Evolutionary conservation across 2,797 vertebrate genomes (phyloP).

Genomic region (Prunella strophiata): DNA sequence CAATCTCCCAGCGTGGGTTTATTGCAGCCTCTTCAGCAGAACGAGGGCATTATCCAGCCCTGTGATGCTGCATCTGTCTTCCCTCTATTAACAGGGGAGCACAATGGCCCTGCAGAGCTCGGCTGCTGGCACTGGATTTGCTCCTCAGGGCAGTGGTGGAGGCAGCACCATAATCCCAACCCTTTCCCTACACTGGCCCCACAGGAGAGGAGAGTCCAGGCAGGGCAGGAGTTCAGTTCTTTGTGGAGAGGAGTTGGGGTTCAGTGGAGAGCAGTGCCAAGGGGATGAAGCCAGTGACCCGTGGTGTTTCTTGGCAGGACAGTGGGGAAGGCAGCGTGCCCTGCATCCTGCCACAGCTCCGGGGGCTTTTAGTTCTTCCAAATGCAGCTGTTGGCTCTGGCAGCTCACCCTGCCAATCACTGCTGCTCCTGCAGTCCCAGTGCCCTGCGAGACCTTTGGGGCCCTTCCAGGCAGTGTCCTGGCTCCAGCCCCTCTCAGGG

Average conservation of each 20-base stretch:
- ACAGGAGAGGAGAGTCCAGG: neutral
- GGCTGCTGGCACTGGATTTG: neutral
- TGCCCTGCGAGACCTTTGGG: fast-evolving
- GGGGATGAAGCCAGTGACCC: fast-evolving
- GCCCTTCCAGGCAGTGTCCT: neutral
- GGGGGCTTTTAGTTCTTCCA: neutral
- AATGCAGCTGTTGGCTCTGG: neutral
- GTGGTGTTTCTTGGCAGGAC: fast-evolving
- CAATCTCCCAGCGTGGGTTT: slow-evolving; percentile 16
- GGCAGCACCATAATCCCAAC: fast-evolving
- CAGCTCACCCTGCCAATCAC: neutral
- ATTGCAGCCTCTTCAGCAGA: slow-evolving; percentile 59
- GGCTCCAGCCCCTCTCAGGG: neutral
- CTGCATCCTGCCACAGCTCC: fast-evolving
- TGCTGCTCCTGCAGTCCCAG: neutral
- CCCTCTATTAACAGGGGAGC: slow-evolving; percentile 22
- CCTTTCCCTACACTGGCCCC: neutral
- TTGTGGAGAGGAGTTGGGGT: neutral
- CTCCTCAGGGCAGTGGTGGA: neutral
- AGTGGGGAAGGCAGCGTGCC: neutral
- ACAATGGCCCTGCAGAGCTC: slow-evolving; percentile 52
- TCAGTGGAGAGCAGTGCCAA: fast-evolving
- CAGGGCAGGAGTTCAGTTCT: neutral
- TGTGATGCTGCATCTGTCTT: slow-evolving; percentile 57
- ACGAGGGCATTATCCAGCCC: slow-evolving; percentile 45